Conservation (phyloP, 1,140 invertebrate species). For the Tetramorium parvispinum region DNA sequence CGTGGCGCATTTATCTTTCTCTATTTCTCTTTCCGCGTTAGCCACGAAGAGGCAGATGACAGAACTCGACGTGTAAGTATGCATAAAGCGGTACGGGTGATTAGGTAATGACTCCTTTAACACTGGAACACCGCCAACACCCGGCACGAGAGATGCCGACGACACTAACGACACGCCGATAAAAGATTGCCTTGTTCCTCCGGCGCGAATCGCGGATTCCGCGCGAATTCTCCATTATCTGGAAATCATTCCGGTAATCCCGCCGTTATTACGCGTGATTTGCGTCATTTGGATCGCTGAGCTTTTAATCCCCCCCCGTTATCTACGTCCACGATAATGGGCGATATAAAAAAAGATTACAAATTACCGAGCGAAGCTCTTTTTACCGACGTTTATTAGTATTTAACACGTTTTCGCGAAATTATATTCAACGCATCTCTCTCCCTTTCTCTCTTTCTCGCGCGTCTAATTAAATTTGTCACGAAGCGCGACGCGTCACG, state of each 20-base stretch:
- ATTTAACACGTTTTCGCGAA: slow-evolving; percentile 5
- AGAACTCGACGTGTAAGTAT: slow-evolving; percentile 65
- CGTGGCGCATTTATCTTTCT: slow-evolving; percentile 60
- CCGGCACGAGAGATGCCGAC: slow-evolving; percentile 35
- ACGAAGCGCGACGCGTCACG: slow-evolving; percentile 44
- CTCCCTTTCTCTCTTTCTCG: not conserved
- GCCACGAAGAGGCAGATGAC: slow-evolving; percentile 55
- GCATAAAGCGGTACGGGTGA: slow-evolving; percentile 69
- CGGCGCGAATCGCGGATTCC: slow-evolving; percentile 15
- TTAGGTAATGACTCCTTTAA: slow-evolving; percentile 71
- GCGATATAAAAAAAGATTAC: slow-evolving; percentile 1
- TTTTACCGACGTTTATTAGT: slow-evolving; percentile 11
- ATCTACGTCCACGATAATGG: not conserved
- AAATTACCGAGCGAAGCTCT: not conserved
- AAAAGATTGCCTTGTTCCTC: slow-evolving; percentile 69
- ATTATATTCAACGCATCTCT: slow-evolving; percentile 23
- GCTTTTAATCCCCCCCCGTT: slow-evolving; percentile 10
- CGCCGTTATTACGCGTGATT: slow-evolving; percentile 20
- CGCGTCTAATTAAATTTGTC: slow-evolving; percentile 54
- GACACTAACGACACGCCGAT: slow-evolving; percentile 68
- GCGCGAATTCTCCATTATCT: slow-evolving; percentile 16
- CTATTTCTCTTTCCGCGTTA: slow-evolving; percentile 53
- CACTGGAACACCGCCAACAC: slow-evolving; percentile 68
- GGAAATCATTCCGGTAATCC: slow-evolving; percentile 29
- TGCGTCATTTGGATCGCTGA: slow-evolving; percentile 8